Evolutionary conservation across 2,797 vertebrate species (phyloP), one percentile per base, ranked within the genome.

Genomic region (Betta splendens): DNA sequence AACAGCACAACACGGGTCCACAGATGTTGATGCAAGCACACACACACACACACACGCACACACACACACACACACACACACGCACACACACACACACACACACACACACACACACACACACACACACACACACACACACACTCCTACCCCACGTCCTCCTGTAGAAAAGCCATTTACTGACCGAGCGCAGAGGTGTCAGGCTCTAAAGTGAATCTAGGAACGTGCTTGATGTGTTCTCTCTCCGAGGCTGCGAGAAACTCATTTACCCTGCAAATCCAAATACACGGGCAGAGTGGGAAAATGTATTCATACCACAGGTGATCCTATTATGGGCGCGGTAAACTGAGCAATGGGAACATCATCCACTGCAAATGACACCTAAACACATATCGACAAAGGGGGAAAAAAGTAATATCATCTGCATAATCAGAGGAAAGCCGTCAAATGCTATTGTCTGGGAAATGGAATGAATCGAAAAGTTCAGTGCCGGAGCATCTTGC

Each of bases 151-250:
- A 76, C 81, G 77, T 79, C 77, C 79, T 72, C 56, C 67, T 62
- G 80, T 77, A 78, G 87, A 92, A 93, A 92, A 92, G 87, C 87
- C 90, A 92, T 93, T 93, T 91, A 92, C 90, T 89, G 87, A 89
- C 90, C 87, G 73, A 83, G 85, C 73, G 32, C 68, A 18, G 74
- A 90, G 87, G 80, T 91, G 89, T 90, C 87, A 91, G 87, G 85
- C 82, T 87, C 81, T 75, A 85, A 87, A 88, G 88, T 89, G 86
- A 89, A 89, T 90, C 84, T 81, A 87, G 87, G 89, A 91, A 86
- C 72, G 81, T 79, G 88, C 87, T 80, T 92, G 89, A 92, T 92
- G 87, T 88, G 89, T 88, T 25, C 57, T 25, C 74, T 50, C 80
- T 50, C 55, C 31, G 39, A 83, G 79, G 70, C 85, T 36, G 84